Evolutionary conservation across 2,113 vertebrate genomes (phyloP), one percentile per base, ranked within the genome.

Genomic region (Siphamia tubifer): DNA sequence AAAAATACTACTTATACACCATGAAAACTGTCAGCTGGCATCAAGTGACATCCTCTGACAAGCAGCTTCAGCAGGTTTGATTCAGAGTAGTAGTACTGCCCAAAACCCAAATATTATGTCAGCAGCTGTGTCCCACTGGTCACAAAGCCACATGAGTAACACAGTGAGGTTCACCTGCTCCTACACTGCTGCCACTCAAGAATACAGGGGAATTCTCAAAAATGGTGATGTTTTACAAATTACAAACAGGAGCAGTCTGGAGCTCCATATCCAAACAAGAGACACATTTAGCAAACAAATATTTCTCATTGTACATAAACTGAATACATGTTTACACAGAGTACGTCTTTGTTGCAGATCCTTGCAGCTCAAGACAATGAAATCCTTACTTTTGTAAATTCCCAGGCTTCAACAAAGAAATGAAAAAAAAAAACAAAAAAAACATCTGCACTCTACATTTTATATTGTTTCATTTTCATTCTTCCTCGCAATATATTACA

Each of bases 91-190:
- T 3, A 9, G 42, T 19, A 36, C 23, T 1, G 2, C 5, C 1
- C 3, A 35, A 45, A 40, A 40, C 17, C 40, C 44, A 19, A 60
- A 24, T 43, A 19, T 13, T 58, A 20, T 15, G 34, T 45, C 40
- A 28, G 40, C 28, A 28, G 13, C 15, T 19, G 1, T 40, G 36
- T 24, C 11, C 65, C n/a, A n/a, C 53, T 57, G 47, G 27, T 43
- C 48, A 44, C n/a, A 21, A 45, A 31, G 51, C 61, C 36, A 15
- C 1, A n/a, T n/a, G 2, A 66, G 51, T 51, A 77, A 42, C 73
- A 79, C 71, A 67, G 21, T 24, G 12, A 73, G 5, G 20, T 47
- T 35, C 63, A 66, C 32, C 72, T 67, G 56, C 55, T 64, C 39
- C 21, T 38, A 39, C 31, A 23, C 9, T 19, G n/a, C 36, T 61